Base-by-base conservation (phyloP, 2,888 invertebrate genomes). In the Merodon equestris region DNA sequence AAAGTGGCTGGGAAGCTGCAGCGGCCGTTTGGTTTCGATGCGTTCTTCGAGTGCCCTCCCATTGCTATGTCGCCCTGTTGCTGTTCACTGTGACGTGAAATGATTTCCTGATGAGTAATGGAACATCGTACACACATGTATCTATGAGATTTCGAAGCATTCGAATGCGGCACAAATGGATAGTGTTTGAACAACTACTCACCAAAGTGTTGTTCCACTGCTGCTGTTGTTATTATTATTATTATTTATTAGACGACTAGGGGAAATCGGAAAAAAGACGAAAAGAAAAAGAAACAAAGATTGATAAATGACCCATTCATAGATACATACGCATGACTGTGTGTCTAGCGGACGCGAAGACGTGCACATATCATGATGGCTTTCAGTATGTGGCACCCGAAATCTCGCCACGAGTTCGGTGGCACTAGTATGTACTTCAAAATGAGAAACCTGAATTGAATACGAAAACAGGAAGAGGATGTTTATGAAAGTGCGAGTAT, bases 381-480 rank as follows among this genome's bases (percentile, higher is more conserved):
- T 2, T 40, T 50, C 60, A 71, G 61, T 54, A 71, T 63, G 61
- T 50, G 48, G 56, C 48, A 61, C 38, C 27, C 54, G 56, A 61
- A 45, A 70, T 45, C 60, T 53, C 48, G 34, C 14, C 48, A 36
- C 42, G 44, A 44, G 42, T 27, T 27, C 7, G 27, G 27, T 27
- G 27, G 27, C 27, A 4, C 3, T 27, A 27, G 27, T 27, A 53
- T 38, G 51, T 64, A 72, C 72, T 72, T 72, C 64, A 72, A 64
- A 72, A 72, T 64, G 64, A 72, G 64, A 64, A 72, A 64, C 72
- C 72, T 72, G 72, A 72, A 72, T 56, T 58, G 72, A 72, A 72
- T 72, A 72, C 64, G 45, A 72, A 72, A 72, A 72, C 64, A 72
- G 72, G 72, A 72, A 64, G 72, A 72, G 72, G 72, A 72, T 72